Conservation (phyloP, 2,888 invertebrate species). For the Bellardia bayeri region DNA sequence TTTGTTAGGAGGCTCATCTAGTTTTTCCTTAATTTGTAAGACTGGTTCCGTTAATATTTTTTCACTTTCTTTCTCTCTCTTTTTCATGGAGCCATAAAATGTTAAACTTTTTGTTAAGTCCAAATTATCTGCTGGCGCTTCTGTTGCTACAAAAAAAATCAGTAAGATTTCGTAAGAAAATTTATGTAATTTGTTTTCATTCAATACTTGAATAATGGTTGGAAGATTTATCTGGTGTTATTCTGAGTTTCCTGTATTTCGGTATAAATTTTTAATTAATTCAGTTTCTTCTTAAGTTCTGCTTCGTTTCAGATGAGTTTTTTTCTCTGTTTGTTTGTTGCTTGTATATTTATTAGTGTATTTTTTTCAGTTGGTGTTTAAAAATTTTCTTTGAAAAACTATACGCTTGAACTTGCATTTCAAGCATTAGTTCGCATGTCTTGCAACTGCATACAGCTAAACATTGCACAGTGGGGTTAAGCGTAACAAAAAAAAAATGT, state of each 20-base stretch:
- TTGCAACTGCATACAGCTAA: conserved; percentile 11
- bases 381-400: conserved; percentile 60
- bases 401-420: conserved; percentile 66
- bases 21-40: not conserved
- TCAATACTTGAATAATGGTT: conserved; percentile 52
- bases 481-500: not conserved
- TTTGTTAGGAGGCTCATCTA: not conserved
- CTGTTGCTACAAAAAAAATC: conserved; percentile 45
- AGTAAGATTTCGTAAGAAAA: conserved; percentile 44
- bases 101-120: conserved; percentile 31
- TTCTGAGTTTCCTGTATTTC: conserved; percentile 49
- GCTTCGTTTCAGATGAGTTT: conserved; percentile 59
- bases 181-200: conserved; percentile 29
- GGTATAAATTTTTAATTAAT: conserved; percentile 58
- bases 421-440: conserved; percentile 32
- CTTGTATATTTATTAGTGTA: too few species aligned
- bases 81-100: conserved; percentile 2
- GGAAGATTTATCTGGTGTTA: conserved; percentile 56
- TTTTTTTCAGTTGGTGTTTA: not conserved
- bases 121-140: conserved; percentile 20
- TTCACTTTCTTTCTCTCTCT: not conserved
- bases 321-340: conserved; percentile 10
- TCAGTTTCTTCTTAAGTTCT: conserved; percentile 56
- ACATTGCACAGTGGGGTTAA: conserved; percentile 19
- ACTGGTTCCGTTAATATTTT: not conserved